Conservation (phyloP, 2,888 invertebrate genomes). For the Acrobasis suavella region DNA sequence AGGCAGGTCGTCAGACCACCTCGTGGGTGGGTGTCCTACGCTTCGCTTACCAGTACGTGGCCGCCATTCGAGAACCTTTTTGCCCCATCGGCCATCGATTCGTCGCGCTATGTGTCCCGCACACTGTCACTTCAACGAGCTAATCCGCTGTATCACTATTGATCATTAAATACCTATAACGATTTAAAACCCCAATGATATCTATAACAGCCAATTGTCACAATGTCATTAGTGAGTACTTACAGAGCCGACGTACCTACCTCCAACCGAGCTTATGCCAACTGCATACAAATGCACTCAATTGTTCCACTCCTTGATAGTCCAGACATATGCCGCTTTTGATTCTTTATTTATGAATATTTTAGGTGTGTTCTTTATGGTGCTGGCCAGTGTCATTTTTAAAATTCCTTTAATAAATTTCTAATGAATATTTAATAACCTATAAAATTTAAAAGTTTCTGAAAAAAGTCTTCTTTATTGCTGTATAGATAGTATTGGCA, state of each 20-base stretch:
- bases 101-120: too few relatives aligned
- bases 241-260: slow-evolving; percentile 27
- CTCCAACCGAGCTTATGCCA: slow-evolving; percentile 31
- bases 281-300: slow-evolving; percentile 45
- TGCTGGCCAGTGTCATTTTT: slow-evolving; percentile 9
- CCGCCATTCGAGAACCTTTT: too few relatives aligned
- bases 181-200: slow-evolving; percentile 37
- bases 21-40: too few relatives aligned
- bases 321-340: slow-evolving; percentile 32
- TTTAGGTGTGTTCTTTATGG: slow-evolving; percentile 14
- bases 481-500: too few relatives aligned
- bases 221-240: slow-evolving; percentile 40
- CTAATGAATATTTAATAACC: too few relatives aligned
- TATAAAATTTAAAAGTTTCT: too few relatives aligned
- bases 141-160: too few relatives aligned
- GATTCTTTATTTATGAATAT: slow-evolving; percentile 28
- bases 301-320: slow-evolving; percentile 35
- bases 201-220: slow-evolving; percentile 43
- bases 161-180: slow-evolving; percentile 3
- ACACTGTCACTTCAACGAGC: too few relatives aligned
- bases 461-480: too few relatives aligned
- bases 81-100: too few relatives aligned
- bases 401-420: background rate
- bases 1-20: too few relatives aligned
- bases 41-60: too few relatives aligned